Base-by-base conservation (phyloP, 2,888 invertebrate genomes). In the Spicauda simplicius region DNA sequence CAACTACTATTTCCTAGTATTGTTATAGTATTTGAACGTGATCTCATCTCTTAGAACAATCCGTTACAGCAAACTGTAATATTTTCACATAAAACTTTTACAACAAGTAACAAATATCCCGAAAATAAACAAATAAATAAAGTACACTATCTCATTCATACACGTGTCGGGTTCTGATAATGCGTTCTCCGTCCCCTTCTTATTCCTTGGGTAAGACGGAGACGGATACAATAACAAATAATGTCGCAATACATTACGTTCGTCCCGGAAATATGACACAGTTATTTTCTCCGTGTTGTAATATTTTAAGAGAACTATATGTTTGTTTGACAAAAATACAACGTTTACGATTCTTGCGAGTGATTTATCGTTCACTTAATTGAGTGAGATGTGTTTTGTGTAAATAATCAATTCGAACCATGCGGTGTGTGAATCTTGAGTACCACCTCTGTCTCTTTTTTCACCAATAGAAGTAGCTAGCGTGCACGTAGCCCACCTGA, bases 81-180 rank as follows among this genome's bases (percentile, higher is more conserved):
- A 25, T 25, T 25, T 53, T 14, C 52, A 50, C 53, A 19, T 41
- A 48, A 30, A 65, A 65, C 59, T 65, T 59, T 58, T 59, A 59
- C 19, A 59, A n/a, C 45, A 20, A 8, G 30, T 30, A 53, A 65
- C 59, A 65, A 65, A 65, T 65, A 54, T 59, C 65, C 59, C 53
- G 59, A 65, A 65, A 67, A 67, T 67, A 67, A 67, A 67, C 59
- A 60, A 60, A 61, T 66, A 66, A 60, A 66, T 66, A 61, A 66
- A 60, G 48, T 50, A 61, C 60, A 61, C 56, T 67, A 56, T 67
- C 66, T 55, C 55, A 48, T 59, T 50, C 64, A 59, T 65, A 65
- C 65, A 65, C 53, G 65, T 59, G 65, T 65, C 59, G 54, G 53
- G 57, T 64, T 52, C 65, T 54, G 65, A 65, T 59, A 65, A 59